These are phyloP conservation scores for Dicranocentrus wangi DNA, from an alignment of 2,888 invertebrate genomes.

Conservation along the genomic window DNA sequence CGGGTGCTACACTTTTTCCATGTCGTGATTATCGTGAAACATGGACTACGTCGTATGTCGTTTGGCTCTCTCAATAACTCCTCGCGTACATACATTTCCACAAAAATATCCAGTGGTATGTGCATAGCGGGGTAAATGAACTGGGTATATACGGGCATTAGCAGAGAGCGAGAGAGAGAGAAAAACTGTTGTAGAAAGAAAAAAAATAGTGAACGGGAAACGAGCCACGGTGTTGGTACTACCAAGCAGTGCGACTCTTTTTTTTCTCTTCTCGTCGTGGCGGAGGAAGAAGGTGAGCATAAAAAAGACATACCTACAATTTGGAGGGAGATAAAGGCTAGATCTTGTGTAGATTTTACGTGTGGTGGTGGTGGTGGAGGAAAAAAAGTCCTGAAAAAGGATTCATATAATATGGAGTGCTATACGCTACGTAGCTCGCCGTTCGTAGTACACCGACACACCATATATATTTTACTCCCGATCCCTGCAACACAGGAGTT, in stretches of 20 bases:
- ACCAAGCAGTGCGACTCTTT: neutral
- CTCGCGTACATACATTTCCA: too few species aligned
- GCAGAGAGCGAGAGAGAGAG: too few species aligned
- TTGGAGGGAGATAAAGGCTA: constrained; percentile 38
- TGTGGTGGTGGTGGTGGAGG: neutral
- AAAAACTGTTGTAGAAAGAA: too few species aligned
- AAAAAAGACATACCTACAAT: constrained; percentile 26
- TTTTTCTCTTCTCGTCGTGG: too few species aligned
- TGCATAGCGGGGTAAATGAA: too few species aligned
- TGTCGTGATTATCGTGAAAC: too few species aligned
- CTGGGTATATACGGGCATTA: too few species aligned
- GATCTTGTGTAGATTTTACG: neutral
- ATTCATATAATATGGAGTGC: too few species aligned
- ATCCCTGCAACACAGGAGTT: constrained; percentile 15
- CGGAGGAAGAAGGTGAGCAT: neutral
- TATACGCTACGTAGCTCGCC: too few species aligned
- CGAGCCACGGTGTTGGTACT: constrained; percentile 1
- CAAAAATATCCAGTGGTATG: too few species aligned
- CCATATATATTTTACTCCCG: constrained; percentile 15
- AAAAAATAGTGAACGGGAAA: neutral
- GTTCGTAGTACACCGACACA: constrained; percentile 11
- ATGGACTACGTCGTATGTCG: too few species aligned
- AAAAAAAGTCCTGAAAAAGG: neutral
- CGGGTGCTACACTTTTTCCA: neutral
- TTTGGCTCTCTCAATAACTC: too few species aligned